These are phyloP conservation scores for Nephrotoma guestfalica DNA, from an alignment of 2,888 invertebrate genomes.

Conservation along the genomic window DNA sequence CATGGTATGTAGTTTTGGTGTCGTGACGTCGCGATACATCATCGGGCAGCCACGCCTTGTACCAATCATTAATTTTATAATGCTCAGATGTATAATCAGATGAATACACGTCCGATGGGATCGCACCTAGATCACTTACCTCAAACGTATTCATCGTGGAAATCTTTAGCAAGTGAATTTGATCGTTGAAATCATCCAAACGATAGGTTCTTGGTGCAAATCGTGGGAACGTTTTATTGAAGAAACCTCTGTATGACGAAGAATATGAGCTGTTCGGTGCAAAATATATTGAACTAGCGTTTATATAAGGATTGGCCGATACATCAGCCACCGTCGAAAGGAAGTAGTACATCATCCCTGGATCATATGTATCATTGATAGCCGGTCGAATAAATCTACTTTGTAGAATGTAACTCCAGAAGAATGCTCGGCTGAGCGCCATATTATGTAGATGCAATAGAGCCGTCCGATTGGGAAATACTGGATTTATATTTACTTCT, in stretches of 20 bases:
- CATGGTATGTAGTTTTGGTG: slow-evolving; percentile 83
- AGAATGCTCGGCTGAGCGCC: slow-evolving; percentile 91
- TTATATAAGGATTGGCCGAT: slow-evolving; percentile 79
- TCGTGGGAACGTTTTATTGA: slow-evolving; percentile 86
- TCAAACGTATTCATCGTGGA: slow-evolving; percentile 78
- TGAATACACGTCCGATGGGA: slow-evolving; percentile 60
- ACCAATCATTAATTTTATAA: slow-evolving; percentile 91
- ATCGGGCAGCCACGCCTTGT: slow-evolving; percentile 82
- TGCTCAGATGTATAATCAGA: slow-evolving; percentile 82
- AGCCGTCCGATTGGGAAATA: slow-evolving; percentile 88
- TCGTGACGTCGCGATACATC: slow-evolving; percentile 67
- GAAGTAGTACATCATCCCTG: slow-evolving; percentile 97
- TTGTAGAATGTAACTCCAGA: slow-evolving; percentile 88
- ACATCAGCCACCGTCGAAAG: slow-evolving; percentile 91
- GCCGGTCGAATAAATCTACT: slow-evolving; percentile 80
- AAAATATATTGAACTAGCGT: slow-evolving; percentile 87
- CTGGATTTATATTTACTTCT: slow-evolving; percentile 85
- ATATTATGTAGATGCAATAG: slow-evolving; percentile 88
- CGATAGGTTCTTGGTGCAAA: slow-evolving; percentile 90
- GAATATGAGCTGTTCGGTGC: slow-evolving; percentile 89
- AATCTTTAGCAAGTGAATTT: slow-evolving; percentile 54
- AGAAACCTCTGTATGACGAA: slow-evolving; percentile 86
- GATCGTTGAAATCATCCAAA: slow-evolving; percentile 89
- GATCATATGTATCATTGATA: slow-evolving; percentile 86
- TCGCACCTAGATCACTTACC: slow-evolving; percentile 73